Conservation (phyloP, 2,888 invertebrate genomes). For the Minunthozetes semirufus region DNA sequence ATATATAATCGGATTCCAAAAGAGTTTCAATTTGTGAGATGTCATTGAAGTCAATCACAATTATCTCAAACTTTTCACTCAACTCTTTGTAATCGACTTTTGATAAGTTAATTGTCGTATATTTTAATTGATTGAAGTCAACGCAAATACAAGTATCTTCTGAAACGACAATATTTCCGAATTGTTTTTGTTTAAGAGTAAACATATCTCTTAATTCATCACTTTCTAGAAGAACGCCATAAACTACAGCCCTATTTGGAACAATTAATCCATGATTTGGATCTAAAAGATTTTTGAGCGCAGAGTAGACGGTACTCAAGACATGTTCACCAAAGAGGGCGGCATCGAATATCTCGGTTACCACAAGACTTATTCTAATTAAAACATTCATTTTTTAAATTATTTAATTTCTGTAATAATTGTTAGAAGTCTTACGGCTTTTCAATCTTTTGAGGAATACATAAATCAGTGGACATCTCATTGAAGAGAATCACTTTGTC, state of each 20-base stretch:
- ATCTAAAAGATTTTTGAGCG: constrained; percentile 57
- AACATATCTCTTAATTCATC: background rate
- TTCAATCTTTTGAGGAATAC: constrained; percentile 50
- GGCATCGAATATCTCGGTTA: constrained; percentile 73
- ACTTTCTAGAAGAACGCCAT: constrained; percentile 14
- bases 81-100: constrained; percentile 1
- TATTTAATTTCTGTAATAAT: constrained; percentile 35
- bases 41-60: constrained; percentile 2
- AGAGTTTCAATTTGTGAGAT: constrained; percentile 3
- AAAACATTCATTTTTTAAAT: constrained; percentile 26
- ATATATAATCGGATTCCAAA: background rate
- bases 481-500: constrained; percentile 54
- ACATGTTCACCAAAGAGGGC: constrained; percentile 70
- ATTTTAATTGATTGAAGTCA: background rate
- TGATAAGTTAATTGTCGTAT: constrained; percentile 9
- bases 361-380: constrained; percentile 56
- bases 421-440: constrained; percentile 32
- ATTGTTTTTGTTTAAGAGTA: background rate
- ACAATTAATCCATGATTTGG: constrained; percentile 23
- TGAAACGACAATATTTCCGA: constrained; percentile 7
- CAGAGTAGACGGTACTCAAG: constrained; percentile 61
- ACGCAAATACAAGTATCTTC: background rate
- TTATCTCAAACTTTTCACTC: background rate
- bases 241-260: background rate
- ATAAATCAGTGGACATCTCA: constrained; percentile 58